A percentile compares a stretch with the other conserved stretches of the same genome.
Conservation (phyloP, 2,797 vertebrate species). For the Peromyscus attwateri region DNA sequence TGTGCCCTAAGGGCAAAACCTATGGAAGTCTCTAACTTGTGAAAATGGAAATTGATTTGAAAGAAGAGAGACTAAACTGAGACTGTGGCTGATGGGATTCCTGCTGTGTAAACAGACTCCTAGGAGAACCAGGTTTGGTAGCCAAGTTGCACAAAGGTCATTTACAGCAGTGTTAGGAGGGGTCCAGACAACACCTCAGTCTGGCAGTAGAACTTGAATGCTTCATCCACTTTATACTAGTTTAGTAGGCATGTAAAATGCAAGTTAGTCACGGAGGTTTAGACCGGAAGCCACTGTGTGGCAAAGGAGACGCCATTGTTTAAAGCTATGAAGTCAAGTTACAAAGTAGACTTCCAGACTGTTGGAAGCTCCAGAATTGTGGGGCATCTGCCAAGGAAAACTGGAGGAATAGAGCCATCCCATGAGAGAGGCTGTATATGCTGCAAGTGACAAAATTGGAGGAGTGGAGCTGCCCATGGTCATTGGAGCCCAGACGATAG, state of each 20-base stretch:
- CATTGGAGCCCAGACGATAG: neutral
- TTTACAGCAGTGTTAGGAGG: neutral
- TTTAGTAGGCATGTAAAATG: neutral
- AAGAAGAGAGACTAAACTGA: neutral
- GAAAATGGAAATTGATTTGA: neutral
- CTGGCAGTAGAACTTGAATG: neutral
- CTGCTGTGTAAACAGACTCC: neutral
- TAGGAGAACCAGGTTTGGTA: neutral
- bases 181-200: neutral
- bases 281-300: neutral
- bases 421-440: neutral
- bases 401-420: neutral
- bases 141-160: neutral
- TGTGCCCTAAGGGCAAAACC: neutral
- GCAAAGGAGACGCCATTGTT: neutral
- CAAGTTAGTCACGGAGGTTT: neutral
- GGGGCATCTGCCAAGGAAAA: neutral
- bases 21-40: neutral
- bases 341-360: neutral
- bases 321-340: neutral
- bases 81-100: neutral
- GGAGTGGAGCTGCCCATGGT: too few relatives aligned
- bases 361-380: neutral
- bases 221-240: neutral
- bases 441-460: neutral